These are phyloP conservation scores for Lissocephala sabroskyi DNA, from an alignment of 2,888 invertebrate genomes.

Conservation along the genomic window DNA sequence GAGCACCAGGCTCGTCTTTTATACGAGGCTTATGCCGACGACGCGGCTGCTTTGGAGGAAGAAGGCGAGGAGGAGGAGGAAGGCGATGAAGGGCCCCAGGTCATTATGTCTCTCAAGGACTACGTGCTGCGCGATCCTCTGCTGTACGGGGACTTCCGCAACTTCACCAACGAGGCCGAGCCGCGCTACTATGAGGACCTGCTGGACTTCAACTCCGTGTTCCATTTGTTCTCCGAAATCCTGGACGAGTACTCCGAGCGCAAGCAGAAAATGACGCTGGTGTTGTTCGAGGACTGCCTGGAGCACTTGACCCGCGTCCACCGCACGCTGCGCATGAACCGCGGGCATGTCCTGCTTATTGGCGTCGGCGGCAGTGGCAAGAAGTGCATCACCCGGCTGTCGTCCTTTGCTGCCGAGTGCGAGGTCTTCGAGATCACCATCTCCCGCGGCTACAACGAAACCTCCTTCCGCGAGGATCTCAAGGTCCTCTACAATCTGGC, in stretches of 20 bases:
- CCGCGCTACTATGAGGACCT: slow-evolving; percentile 89
- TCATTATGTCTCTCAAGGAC: slow-evolving; percentile 71
- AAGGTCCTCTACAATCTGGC: slow-evolving; percentile 84
- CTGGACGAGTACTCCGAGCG: slow-evolving; percentile 89
- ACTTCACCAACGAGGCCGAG: slow-evolving; percentile 86
- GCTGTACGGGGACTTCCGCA: slow-evolving; percentile 91
- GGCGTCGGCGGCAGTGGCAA: slow-evolving; percentile 95
- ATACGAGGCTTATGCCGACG: slow-evolving; percentile 34
- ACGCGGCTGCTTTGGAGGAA: slow-evolving; percentile 25
- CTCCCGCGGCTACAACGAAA: slow-evolving; percentile 89
- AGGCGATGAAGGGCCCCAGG: slow-evolving; percentile 27
- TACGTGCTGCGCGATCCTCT: slow-evolving; percentile 87
- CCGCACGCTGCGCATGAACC: slow-evolving; percentile 83
- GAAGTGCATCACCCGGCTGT: slow-evolving; percentile 83
- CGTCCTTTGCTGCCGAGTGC: slow-evolving; percentile 88
- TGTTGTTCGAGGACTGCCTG: slow-evolving; percentile 92
- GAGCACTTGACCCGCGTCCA: slow-evolving; percentile 93
- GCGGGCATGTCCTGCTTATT: slow-evolving; percentile 88
- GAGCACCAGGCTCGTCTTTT: slow-evolving; percentile 43
- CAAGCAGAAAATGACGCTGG: slow-evolving; percentile 82
- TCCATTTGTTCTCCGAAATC: slow-evolving; percentile 90
- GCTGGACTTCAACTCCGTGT: slow-evolving; percentile 91
- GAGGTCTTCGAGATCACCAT: slow-evolving; percentile 87
- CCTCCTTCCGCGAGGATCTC: slow-evolving; percentile 88
- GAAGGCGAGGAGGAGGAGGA: slow-evolving; percentile 30